Evolutionary conservation across 2,888 invertebrate species (phyloP), one percentile per base, ranked within the genome.

Genomic region (Drosophila affinis): DNA sequence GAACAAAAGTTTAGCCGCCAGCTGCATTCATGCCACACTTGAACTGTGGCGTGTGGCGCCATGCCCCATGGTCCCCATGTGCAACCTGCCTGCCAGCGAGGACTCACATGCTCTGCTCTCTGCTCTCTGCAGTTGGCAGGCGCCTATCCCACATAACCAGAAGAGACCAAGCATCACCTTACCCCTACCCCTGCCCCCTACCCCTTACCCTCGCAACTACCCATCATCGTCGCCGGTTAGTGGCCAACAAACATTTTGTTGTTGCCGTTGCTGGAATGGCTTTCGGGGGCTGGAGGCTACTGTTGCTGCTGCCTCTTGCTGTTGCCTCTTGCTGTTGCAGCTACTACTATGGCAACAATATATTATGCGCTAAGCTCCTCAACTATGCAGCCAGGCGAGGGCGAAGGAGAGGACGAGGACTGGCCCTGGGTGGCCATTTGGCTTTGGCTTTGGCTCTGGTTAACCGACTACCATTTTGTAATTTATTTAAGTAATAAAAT

Each of bases 401-500:
- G 9, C 10, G 17, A 1, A 7, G 18, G n/a, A 21, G 21, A 21
- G 21, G 21, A 21, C 21, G 21, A 21, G 21, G 21, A 21, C 21
- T 12, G 54, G 29, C 45, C 51, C 56, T 21, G 71, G 58, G 49
- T 46, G 39, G 48, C 72, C 73, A 57, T 63, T 54, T 56, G 70
- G 72, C 68, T 39, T 61, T 79, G 70, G 84, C 84, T 81, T 71
- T 84, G 81, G 49, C 67, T 57, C 58, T 55, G 72, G 82, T 86
- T 88, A 83, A 88, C 82, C 84, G 78, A 88, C 88, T 74, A 83
- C 78, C 87, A 86, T 83, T 83, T 88, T 88, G 88, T 83, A 83
- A 83, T 83, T 88, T 83, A 83, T 83, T 83, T 83, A 83, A 83
- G 87, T 88, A 83, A 83, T 83, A 83, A 83, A 88, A 88, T 88